Conservation (phyloP, 2,113 vertebrate genomes). For the Gopherus evgoodei region DNA sequence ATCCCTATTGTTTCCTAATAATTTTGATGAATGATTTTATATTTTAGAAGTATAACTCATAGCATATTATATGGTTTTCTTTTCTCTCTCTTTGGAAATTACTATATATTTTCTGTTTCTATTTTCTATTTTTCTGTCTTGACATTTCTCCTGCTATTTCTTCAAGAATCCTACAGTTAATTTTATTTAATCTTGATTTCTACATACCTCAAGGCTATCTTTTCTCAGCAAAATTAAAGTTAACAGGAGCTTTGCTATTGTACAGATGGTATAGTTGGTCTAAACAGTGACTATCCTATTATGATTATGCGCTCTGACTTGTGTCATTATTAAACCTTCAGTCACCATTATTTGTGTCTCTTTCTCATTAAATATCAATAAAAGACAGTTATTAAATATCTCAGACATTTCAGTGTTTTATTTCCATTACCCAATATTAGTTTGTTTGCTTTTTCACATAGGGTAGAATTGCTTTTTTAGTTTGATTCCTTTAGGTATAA, state of each 20-base stretch:
- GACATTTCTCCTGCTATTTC: not conserved
- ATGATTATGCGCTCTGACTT: not conserved
- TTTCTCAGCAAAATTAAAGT: not conserved
- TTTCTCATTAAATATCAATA: not conserved
- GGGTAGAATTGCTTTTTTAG: not conserved
- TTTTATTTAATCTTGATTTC: not conserved
- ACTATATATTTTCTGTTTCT: not conserved
- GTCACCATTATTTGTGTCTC: not conserved
- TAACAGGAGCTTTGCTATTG: not conserved
- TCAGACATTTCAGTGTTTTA: not conserved
- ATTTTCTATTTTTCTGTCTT: not conserved
- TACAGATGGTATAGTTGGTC: not conserved
- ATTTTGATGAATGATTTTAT: not conserved
- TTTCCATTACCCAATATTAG: constrained; percentile 13
- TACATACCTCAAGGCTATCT: not conserved
- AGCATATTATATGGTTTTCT: too few relatives aligned
- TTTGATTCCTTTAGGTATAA: not conserved
- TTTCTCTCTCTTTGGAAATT: not conserved
- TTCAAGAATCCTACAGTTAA: not conserved
- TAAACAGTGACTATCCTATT: not conserved
- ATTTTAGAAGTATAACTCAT: not conserved
- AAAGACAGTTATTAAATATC: not conserved
- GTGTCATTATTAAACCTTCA: not conserved
- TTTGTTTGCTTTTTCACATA: not conserved
- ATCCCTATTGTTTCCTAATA: not conserved